Percentiles rank a stretch among this genome's conserved stretches.
Conservation (phyloP, 2,888 invertebrate species). For the Eupithecia insigniata region DNA sequence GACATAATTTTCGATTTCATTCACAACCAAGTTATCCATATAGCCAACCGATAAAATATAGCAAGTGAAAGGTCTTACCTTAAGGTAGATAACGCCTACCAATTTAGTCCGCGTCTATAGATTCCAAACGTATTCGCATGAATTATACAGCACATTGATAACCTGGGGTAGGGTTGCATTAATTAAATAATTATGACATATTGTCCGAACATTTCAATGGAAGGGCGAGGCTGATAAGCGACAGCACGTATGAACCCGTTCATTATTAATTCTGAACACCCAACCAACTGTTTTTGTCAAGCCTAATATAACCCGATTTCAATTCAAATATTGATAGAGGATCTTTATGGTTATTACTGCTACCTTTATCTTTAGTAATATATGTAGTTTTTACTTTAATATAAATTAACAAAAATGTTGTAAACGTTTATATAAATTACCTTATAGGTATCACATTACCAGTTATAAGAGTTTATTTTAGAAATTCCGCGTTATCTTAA, state of each 20-base stretch:
- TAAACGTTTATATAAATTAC: constrained; percentile 17
- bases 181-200: constrained; percentile 84
- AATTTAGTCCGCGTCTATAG: constrained; percentile 15
- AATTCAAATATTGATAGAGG: constrained; percentile 22
- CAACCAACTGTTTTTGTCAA: constrained; percentile 33
- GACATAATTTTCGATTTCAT: too few relatives aligned
- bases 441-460: constrained; percentile 36
- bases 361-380: constrained; percentile 25
- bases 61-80: not conserved
- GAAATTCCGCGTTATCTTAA: constrained; percentile 39
- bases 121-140: constrained; percentile 41
- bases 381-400: constrained; percentile 15
- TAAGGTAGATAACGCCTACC: constrained; percentile 7
- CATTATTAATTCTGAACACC: constrained; percentile 64
- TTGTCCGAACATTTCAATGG: constrained; percentile 77
- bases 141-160: constrained; percentile 72
- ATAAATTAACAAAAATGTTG: constrained; percentile 29
- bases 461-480: constrained; percentile 29
- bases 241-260: constrained; percentile 51
- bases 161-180: constrained; percentile 73
- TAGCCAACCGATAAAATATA: not conserved
- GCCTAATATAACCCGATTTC: constrained; percentile 8
- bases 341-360: constrained; percentile 27
- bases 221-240: constrained; percentile 74
- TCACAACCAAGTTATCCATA: not conserved